Evolutionary conservation across 2,797 vertebrate genomes (phyloP).

Genomic region (Limnodromus scolopaceus): DNA sequence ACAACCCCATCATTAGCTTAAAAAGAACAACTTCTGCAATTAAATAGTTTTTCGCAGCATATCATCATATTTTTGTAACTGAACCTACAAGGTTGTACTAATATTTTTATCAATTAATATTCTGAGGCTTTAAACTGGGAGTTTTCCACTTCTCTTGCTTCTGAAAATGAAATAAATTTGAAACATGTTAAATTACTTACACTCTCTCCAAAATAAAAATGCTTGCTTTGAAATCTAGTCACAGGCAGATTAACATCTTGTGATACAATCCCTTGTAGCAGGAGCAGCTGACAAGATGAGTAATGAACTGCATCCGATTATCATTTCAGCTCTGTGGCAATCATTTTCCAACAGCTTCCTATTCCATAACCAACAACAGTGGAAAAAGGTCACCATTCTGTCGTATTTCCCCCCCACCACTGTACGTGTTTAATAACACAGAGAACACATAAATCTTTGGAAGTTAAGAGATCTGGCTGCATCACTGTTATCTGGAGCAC

Average conservation of each 20-base stretch:
- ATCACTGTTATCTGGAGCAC: neutral
- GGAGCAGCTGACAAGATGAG: conserved; percentile 69
- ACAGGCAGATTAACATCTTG: conserved; percentile 72
- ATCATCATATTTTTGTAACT: conserved; percentile 5
- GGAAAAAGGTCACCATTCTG: conserved; percentile 29
- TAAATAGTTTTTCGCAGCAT: neutral
- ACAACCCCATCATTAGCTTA: neutral
- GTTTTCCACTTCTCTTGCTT: conserved; percentile 40
- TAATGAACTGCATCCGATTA: conserved; percentile 75
- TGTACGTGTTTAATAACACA: neutral
- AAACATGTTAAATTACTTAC: conserved; percentile 47
- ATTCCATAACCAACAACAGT: conserved; percentile 20
- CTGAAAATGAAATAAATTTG: conserved; percentile 41
- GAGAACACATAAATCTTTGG: neutral
- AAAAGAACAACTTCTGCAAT: conserved; percentile 15
- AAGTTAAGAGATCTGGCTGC: neutral
- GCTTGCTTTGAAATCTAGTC: conserved; percentile 69
- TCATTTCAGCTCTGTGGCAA: conserved; percentile 70
- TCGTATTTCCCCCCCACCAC: neutral
- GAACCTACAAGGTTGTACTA: conserved; percentile 29
- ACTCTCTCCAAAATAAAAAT: conserved; percentile 55
- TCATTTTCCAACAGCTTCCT: conserved; percentile 63
- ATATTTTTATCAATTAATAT: conserved; percentile 53
- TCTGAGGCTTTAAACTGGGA: conserved; percentile 22
- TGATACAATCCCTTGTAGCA: conserved; percentile 72